A percentile compares a stretch with the other conserved stretches of the same genome.
These are phyloP conservation scores for Cheilosia vernalis DNA, from an alignment of 2,888 invertebrate genomes.

Conservation along the genomic window DNA sequence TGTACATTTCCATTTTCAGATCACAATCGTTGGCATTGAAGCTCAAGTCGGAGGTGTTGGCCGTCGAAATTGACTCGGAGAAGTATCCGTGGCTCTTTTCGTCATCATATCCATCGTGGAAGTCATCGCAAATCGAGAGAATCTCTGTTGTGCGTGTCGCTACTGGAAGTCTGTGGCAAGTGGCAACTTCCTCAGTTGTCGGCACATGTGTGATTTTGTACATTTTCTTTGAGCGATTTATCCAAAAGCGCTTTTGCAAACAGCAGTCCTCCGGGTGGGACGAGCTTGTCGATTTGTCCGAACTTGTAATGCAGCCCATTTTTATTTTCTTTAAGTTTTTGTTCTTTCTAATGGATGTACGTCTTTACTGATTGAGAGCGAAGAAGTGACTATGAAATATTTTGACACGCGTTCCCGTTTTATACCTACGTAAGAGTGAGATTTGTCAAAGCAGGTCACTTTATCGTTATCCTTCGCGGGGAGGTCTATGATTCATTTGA, in stretches of 20 bases:
- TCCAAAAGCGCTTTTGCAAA: slow-evolving; percentile 18
- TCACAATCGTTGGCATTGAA: slow-evolving; percentile 71
- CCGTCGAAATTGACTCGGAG: slow-evolving; percentile 72
- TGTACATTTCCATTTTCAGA: slow-evolving; percentile 82
- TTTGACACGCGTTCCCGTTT: slow-evolving; percentile 21
- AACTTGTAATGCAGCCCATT: slow-evolving; percentile 59
- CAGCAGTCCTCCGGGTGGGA: slow-evolving; percentile 4
- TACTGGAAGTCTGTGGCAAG: slow-evolving; percentile 23
- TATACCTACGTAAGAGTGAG: slow-evolving; percentile 30
- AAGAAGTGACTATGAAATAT: slow-evolving; percentile 39
- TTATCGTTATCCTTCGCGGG: slow-evolving; percentile 27
- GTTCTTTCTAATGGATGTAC: not conserved
- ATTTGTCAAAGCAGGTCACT: slow-evolving; percentile 39
- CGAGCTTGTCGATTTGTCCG: slow-evolving; percentile 26
- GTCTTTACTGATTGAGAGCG: slow-evolving; percentile 41
- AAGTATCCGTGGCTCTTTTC: slow-evolving; percentile 76
- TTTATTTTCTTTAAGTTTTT: not conserved
- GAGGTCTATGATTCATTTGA: slow-evolving; percentile 47
- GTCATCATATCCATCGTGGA: slow-evolving; percentile 59
- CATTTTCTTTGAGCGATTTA: slow-evolving; percentile 14
- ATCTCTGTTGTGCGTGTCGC: slow-evolving; percentile 53
- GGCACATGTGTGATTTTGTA: slow-evolving; percentile 16
- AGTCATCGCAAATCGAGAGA: slow-evolving; percentile 79
- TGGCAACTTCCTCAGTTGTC: not conserved
- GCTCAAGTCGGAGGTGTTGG: slow-evolving; percentile 50